Evolutionary conservation across 1,140 invertebrate species (phyloP).

Genomic region (Platorchestia sp.): DNA sequence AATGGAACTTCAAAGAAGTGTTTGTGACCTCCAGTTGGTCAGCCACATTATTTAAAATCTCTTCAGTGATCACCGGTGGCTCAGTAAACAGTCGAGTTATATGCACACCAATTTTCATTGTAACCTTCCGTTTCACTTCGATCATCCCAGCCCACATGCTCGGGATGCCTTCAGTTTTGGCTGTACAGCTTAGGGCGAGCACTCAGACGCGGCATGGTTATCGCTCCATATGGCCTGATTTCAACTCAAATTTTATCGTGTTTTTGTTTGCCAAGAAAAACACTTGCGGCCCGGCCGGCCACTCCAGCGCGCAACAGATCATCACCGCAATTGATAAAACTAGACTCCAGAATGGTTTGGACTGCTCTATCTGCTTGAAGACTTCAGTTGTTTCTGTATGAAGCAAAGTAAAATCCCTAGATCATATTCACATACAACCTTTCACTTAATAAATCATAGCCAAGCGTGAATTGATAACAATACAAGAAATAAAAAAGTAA

Average conservation of each 20-base stretch:
- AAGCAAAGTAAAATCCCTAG: too few species aligned
- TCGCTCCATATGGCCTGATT: neutral
- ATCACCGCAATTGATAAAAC: neutral
- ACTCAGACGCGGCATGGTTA: neutral
- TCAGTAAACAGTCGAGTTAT: too few species aligned
- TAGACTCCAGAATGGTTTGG: neutral
- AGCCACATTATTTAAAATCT: too few species aligned
- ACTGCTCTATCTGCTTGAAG: neutral
- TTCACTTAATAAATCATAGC: too few species aligned
- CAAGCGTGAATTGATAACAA: too few species aligned
- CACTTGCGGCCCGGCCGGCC: neutral
- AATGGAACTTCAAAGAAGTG: too few species aligned
- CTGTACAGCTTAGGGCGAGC: neutral
- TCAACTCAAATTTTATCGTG: neutral
- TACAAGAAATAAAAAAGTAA: too few species aligned
- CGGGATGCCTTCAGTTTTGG: neutral
- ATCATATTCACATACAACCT: too few species aligned
- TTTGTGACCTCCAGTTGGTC: too few species aligned
- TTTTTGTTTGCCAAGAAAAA: neutral
- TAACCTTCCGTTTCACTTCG: neutral
- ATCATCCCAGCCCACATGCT: neutral
- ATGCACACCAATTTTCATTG: too few species aligned
- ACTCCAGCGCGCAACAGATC: neutral
- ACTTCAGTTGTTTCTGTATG: too few species aligned
- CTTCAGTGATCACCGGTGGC: too few species aligned